These are phyloP conservation scores for Styela clava DNA, from an alignment of 23 tunicate genomes.

Conservation along the genomic window DNA sequence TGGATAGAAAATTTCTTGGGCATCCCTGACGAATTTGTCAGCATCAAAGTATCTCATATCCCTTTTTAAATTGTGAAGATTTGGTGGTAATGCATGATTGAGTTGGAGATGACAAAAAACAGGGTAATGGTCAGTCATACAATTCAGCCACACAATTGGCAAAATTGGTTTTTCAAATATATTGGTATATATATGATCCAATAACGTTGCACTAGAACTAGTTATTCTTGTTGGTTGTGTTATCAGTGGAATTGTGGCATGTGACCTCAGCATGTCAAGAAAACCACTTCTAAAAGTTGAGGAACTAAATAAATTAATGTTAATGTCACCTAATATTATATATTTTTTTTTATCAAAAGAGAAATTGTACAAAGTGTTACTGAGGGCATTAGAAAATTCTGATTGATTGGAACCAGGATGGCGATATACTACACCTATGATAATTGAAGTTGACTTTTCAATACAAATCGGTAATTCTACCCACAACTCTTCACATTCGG, in stretches of 20 bases:
- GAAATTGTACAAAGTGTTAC: not conserved
- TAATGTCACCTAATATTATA: not conserved
- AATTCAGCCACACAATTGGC: not conserved
- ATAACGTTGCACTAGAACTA: not conserved
- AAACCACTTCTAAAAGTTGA: not conserved
- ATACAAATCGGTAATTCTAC: not conserved
- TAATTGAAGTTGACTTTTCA: not conserved
- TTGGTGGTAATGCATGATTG: not conserved
- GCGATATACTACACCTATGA: not conserved
- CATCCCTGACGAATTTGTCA: not conserved
- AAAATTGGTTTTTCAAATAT: not conserved
- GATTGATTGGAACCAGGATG: not conserved
- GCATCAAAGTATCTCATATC: not conserved
- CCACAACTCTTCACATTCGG: not conserved
- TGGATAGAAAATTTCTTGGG: not conserved
- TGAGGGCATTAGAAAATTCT: not conserved
- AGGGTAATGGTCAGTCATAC: not conserved
- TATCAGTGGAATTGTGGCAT: not conserved
- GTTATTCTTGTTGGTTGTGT: not conserved
- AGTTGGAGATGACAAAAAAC: not conserved
- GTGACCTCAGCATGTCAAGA: not conserved
- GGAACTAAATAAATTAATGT: not conserved
- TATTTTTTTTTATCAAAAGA: not conserved
- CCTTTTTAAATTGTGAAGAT: not conserved
- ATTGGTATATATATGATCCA: not conserved